Conservation (phyloP, 2,888 invertebrate genomes). For the Nephrotoma flavescens region DNA sequence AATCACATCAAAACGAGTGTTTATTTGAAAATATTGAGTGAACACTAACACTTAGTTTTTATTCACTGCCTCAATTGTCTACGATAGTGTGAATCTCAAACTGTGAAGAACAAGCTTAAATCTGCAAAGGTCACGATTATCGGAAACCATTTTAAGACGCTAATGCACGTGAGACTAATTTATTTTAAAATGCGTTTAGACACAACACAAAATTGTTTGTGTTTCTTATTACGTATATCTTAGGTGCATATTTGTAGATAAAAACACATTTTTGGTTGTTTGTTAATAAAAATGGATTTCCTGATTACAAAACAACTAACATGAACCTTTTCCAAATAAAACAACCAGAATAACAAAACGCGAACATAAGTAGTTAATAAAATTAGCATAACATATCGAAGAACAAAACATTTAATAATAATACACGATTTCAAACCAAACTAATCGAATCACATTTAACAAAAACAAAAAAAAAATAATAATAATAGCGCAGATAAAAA, state of each 20-base stretch:
- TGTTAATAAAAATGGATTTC: neutral
- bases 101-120: too few relatives aligned
- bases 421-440: conserved; percentile 2
- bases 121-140: too few relatives aligned
- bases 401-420: conserved; percentile 1
- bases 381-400: neutral
- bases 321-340: neutral
- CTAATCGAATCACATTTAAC: neutral
- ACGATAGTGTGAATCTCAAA: neutral
- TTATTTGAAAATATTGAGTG: too few relatives aligned
- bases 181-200: too few relatives aligned
- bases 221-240: neutral
- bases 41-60: too few relatives aligned
- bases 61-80: too few relatives aligned
- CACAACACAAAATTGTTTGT: neutral
- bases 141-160: too few relatives aligned
- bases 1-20: too few relatives aligned
- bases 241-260: neutral
- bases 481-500: neutral
- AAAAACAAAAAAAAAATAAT: neutral
- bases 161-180: too few relatives aligned
- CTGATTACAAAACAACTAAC: neutral
- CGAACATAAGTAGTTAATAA: conserved; percentile 1
- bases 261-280: neutral
- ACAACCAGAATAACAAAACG: neutral